These are phyloP conservation scores for Potamilus streckersoni DNA, from an alignment of 1,140 invertebrate species.

Conservation along the genomic window DNA sequence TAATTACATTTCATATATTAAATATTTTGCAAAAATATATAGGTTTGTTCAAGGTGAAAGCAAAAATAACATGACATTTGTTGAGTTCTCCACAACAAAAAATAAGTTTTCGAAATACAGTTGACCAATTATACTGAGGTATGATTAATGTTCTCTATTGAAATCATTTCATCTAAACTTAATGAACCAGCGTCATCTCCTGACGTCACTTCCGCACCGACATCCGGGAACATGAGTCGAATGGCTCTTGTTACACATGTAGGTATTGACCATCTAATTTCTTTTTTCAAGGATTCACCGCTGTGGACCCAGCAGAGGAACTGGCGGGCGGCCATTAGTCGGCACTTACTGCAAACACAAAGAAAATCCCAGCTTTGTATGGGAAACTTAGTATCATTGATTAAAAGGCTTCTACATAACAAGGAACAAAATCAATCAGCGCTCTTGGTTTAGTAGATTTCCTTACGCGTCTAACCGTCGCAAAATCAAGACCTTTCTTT, in stretches of 20 bases:
- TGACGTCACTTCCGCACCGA: constrained; percentile 33
- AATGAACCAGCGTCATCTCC: constrained; percentile 32
- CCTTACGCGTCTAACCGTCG: no score
- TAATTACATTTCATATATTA: no score
- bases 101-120: no score
- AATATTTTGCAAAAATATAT: no score
- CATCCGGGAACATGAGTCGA: constrained; percentile 40
- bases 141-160: constrained; percentile 21
- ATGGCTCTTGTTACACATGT: constrained; percentile 42
- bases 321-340: constrained; percentile 43
- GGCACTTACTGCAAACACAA: constrained; percentile 40
- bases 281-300: constrained; percentile 39
- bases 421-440: no score
- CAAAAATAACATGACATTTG: no score
- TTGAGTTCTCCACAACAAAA: no score
- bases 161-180: constrained; percentile 31
- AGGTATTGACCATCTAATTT: constrained; percentile 40
- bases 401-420: neutral
- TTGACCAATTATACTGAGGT: constrained; percentile 8
- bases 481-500: no score
- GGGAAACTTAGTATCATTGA: constrained; percentile 17
- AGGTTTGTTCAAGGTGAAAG: no score
- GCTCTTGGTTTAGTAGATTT: no score
- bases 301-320: constrained; percentile 48
- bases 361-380: constrained; percentile 25